These are phyloP conservation scores for Agrilus cyanescens DNA, from an alignment of 2,888 invertebrate species.

Conservation along the genomic window DNA sequence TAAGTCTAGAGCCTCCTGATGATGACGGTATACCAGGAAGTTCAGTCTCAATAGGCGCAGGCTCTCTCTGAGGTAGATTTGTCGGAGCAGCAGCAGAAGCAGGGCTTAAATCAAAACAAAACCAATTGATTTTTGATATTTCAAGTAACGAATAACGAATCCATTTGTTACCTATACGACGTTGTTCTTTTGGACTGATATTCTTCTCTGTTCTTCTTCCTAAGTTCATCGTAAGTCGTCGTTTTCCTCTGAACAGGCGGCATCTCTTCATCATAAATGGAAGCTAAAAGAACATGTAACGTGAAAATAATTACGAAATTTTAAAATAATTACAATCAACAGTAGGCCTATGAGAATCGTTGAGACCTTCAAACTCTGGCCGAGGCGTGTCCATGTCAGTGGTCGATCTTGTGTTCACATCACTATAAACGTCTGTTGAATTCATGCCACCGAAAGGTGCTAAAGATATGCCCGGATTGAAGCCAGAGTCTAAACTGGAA, in stretches of 20 bases:
- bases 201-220: conserved; percentile 57
- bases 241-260: conserved; percentile 35
- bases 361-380: conserved; percentile 45
- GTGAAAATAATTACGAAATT: conserved; percentile 5
- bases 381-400: conserved; percentile 54
- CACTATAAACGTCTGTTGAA: conserved; percentile 44
- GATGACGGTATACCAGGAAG: no score
- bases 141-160: conserved; percentile 7
- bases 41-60: no score
- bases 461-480: conserved; percentile 37
- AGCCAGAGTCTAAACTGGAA: conserved; percentile 35
- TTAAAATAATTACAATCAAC: conserved; percentile 37
- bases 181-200: conserved; percentile 33
- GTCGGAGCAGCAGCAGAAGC: no score
- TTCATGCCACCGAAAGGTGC: conserved; percentile 35
- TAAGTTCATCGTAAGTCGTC: conserved; percentile 60
- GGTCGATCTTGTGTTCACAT: conserved; percentile 39
- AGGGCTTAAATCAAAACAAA: background rate
- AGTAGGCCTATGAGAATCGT: conserved; percentile 44
- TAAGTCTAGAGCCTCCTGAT: no score
- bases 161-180: conserved; percentile 22
- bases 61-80: no score
- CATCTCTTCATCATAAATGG: conserved; percentile 38
- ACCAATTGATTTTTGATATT: background rate
- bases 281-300: conserved; percentile 18